Percentiles rank a stretch among this genome's conserved stretches.
Evolutionary conservation across 2,888 invertebrate species (phyloP).

Genomic region (Tenthredo scrophulariae): DNA sequence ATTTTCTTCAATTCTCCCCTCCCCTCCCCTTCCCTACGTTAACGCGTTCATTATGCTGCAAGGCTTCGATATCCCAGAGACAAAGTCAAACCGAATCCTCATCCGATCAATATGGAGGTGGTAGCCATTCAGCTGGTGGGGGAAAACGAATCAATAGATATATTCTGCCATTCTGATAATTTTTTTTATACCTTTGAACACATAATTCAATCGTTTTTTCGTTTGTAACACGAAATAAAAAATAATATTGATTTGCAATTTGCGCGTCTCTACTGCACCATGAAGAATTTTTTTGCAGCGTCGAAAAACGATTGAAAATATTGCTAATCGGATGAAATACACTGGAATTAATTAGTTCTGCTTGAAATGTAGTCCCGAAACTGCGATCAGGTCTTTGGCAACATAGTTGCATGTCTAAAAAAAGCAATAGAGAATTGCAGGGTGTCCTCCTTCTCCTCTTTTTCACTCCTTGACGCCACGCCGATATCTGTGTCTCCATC

Average conservation of each 20-base stretch:
- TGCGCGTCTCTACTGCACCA: not conserved
- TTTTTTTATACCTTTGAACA: not conserved
- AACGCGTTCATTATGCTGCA: not conserved
- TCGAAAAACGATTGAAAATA: not conserved
- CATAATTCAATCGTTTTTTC: not conserved
- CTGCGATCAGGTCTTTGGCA: not conserved
- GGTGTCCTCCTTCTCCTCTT: not conserved
- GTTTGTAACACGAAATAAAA: not conserved
- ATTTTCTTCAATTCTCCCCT: no score
- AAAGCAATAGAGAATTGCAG: not conserved
- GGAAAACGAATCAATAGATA: conserved; percentile 39
- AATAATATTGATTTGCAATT: not conserved
- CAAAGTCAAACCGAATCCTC: conserved; percentile 29
- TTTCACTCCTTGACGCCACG: no score
- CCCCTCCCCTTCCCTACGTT: no score
- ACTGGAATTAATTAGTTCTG: not conserved
- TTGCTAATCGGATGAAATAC: not conserved
- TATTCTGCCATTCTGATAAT: not conserved
- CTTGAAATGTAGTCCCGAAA: not conserved
- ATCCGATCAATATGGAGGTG: conserved; percentile 34
- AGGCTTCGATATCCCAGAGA: conserved; percentile 34
- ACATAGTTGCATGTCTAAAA: not conserved
- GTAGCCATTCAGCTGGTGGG: conserved; percentile 5
- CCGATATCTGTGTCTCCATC: conserved; percentile 27
- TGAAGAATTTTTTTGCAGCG: not conserved